These are phyloP conservation scores for Agrotis segetum DNA, from an alignment of 2,888 invertebrate species.

Conservation along the genomic window DNA sequence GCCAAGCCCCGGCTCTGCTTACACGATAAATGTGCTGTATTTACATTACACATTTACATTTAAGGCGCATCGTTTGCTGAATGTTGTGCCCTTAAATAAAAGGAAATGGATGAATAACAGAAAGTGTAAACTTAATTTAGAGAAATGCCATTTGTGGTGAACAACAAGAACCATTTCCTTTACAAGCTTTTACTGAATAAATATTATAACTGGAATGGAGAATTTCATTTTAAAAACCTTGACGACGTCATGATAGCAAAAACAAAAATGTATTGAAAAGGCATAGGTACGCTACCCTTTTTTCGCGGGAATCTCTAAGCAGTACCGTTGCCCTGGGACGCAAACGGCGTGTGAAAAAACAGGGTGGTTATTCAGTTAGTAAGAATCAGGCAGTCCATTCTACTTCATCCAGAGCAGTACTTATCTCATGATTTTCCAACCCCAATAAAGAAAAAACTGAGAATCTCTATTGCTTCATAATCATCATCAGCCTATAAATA, in stretches of 20 bases:
- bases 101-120: slow-evolving; percentile 33
- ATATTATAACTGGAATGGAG: neutral
- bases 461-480: no score
- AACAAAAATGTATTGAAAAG: neutral
- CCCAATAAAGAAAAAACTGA: no score
- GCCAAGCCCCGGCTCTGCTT: slow-evolving; percentile 47
- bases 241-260: neutral
- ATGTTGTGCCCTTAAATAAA: slow-evolving; percentile 53
- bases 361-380: no score
- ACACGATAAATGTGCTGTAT: slow-evolving; percentile 55
- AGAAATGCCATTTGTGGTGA: slow-evolving; percentile 12
- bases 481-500: no score
- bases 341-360: no score
- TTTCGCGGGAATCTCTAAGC: no score
- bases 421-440: no score
- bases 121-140: slow-evolving; percentile 33
- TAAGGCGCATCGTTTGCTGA: slow-evolving; percentile 47
- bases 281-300: neutral
- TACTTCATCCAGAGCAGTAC: no score
- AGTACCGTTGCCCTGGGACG: no score
- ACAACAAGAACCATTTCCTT: neutral
- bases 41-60: slow-evolving; percentile 52
- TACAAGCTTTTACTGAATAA: neutral
- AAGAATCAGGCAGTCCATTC: no score
- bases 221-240: neutral